Evolutionary conservation across 2,113 vertebrate genomes (phyloP).

Genomic region (Irena cyanogastra): DNA sequence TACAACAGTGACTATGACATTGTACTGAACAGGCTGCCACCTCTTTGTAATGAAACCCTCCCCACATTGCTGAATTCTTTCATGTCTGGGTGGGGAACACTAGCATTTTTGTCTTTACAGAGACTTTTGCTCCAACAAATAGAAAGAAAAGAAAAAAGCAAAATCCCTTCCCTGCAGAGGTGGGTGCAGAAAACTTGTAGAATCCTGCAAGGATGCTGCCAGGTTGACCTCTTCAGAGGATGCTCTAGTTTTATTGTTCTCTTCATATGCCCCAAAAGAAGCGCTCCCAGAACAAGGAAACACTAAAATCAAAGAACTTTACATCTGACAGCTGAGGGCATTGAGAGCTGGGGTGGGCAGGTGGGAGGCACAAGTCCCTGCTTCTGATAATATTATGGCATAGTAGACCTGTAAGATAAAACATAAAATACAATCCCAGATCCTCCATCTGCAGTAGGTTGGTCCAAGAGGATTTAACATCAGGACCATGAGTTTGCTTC

Average conservation of each 20-base stretch:
- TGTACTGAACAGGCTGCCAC: neutral
- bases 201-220: neutral
- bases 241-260: neutral
- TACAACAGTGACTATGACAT: neutral
- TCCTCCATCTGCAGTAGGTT: neutral
- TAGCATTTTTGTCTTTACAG: neutral
- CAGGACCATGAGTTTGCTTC: neutral
- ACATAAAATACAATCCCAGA: neutral
- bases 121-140: neutral
- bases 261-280: neutral
- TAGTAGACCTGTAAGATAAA: neutral
- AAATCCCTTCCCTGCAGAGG: neutral
- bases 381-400: neutral
- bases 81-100: neutral
- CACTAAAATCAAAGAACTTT: neutral
- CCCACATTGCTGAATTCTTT: neutral
- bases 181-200: neutral
- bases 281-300: neutral
- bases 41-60: neutral
- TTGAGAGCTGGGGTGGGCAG: neutral
- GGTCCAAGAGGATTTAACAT: neutral
- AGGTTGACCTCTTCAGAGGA: neutral
- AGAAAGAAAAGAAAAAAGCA: accelerated
- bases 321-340: neutral
- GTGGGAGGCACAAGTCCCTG: neutral